Percentiles rank a stretch among this genome's conserved stretches.
phyloP scores from a whole-genome alignment of 2,113 vertebrate genomes.

The Scomber japonicus region DNA sequence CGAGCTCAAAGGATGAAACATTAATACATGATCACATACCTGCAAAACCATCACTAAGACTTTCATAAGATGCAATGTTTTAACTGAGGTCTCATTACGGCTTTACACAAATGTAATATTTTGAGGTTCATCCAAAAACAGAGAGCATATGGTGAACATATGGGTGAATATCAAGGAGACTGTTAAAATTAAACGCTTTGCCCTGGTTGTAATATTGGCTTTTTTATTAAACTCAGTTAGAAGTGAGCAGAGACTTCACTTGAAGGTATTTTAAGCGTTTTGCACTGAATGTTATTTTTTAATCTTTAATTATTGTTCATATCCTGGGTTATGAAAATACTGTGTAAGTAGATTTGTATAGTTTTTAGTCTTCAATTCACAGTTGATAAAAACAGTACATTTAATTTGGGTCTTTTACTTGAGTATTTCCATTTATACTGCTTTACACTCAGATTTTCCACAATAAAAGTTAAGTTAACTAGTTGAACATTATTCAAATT shows the following conservation, averaged over 20 bases:
- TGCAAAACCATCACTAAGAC: not conserved
- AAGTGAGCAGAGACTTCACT: not conserved
- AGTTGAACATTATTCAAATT: too few relatives aligned
- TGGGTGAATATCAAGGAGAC: slow-evolving; percentile 1
- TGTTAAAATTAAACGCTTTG: slow-evolving; percentile 1
- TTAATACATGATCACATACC: not conserved
- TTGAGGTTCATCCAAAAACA: slow-evolving; percentile 7
- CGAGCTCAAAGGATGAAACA: slow-evolving; percentile 8
- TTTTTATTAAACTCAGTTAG: not conserved
- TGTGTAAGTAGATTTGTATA: too few relatives aligned
- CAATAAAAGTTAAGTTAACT: too few relatives aligned
- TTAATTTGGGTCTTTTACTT: too few relatives aligned
- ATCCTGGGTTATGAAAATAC: not conserved
- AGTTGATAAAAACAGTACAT: too few relatives aligned
- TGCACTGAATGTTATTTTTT: not conserved
- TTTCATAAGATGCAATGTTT: slow-evolving; percentile 3
- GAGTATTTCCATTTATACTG: too few relatives aligned
- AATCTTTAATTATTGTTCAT: too few relatives aligned
- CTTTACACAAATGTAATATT: slow-evolving; percentile 6
- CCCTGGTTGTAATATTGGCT: not conserved
- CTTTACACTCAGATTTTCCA: too few relatives aligned
- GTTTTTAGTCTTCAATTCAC: not conserved
- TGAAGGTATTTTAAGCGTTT: not conserved
- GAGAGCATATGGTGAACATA: slow-evolving; percentile 30
- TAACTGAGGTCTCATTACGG: slow-evolving; percentile 10